phyloP scores from a whole-genome alignment of 2,113 vertebrate genomes.

The Microtus oregoni region DNA sequence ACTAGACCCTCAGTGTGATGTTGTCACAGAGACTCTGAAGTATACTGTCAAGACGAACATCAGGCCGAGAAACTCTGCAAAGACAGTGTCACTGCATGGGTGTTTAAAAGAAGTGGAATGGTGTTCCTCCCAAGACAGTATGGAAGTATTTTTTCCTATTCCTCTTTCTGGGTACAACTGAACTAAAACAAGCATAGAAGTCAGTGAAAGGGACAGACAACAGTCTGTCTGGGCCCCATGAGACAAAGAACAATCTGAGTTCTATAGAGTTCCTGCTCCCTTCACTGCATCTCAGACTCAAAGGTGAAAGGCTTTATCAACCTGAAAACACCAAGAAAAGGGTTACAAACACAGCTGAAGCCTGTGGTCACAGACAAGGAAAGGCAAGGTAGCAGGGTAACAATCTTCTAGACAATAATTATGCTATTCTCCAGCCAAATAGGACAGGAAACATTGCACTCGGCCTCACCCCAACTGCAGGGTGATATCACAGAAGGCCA shows the following conservation, averaged over 20 bases:
- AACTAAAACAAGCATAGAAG: conserved; percentile 18
- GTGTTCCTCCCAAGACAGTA: neutral
- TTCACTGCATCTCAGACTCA: neutral
- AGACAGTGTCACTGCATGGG: neutral
- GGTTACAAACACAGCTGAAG: neutral
- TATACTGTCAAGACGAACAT: neutral
- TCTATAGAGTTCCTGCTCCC: neutral
- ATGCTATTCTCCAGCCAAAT: neutral
- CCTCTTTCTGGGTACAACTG: neutral
- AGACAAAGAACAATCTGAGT: neutral
- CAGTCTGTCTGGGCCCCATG: neutral
- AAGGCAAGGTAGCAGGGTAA: neutral
- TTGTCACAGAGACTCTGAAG: neutral
- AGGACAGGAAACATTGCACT: neutral
- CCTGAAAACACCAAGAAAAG: neutral
- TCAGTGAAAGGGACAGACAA: neutral
- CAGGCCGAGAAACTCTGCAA: neutral
- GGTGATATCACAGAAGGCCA: neutral
- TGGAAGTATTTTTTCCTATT: neutral
- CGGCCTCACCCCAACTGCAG: neutral
- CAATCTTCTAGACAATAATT: neutral
- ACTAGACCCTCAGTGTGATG: neutral
- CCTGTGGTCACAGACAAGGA: neutral
- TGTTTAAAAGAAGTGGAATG: neutral
- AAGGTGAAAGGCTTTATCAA: neutral